Conservation (phyloP, 2,797 vertebrate species). For the Mallotus villosus region DNA sequence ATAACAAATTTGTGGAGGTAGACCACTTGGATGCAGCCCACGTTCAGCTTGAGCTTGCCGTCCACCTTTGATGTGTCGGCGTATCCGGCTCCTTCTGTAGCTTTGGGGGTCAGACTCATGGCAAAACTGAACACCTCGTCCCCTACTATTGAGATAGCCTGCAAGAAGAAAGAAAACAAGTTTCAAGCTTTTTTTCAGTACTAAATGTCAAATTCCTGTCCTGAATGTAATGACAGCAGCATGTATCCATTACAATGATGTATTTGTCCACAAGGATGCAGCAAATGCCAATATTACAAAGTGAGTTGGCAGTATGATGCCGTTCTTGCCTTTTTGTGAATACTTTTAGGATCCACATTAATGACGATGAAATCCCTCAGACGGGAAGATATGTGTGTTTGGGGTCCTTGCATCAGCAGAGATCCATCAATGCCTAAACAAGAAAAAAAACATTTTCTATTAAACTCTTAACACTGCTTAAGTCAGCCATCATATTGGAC, state of each 20-base stretch:
- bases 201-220: too few species aligned
- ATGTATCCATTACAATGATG: too few species aligned
- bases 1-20: constrained; percentile 93
- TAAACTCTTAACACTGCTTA: neutral
- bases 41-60: constrained; percentile 85
- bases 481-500: neutral
- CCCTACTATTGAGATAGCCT: constrained; percentile 92
- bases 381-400: constrained; percentile 83
- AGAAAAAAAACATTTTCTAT: neutral
- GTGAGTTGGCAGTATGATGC: neutral
- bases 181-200: too few species aligned
- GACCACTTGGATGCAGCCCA: constrained; percentile 93
- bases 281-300: neutral
- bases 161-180: constrained; percentile 10
- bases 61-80: constrained; percentile 85
- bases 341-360: constrained; percentile 81
- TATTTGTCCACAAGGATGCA: neutral
- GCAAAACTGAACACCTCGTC: constrained; percentile 93
- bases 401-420: constrained; percentile 75
- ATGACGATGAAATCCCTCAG: constrained; percentile 85
- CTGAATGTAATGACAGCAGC: too few species aligned
- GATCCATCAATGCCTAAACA: constrained; percentile 84
- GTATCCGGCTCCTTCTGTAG: constrained; percentile 86
- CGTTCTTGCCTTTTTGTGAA: constrained; percentile 87
- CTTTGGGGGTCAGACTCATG: constrained; percentile 85